These are phyloP conservation scores for Amblyjoppa proteus DNA, from an alignment of 2,888 invertebrate genomes.

Conservation along the genomic window DNA sequence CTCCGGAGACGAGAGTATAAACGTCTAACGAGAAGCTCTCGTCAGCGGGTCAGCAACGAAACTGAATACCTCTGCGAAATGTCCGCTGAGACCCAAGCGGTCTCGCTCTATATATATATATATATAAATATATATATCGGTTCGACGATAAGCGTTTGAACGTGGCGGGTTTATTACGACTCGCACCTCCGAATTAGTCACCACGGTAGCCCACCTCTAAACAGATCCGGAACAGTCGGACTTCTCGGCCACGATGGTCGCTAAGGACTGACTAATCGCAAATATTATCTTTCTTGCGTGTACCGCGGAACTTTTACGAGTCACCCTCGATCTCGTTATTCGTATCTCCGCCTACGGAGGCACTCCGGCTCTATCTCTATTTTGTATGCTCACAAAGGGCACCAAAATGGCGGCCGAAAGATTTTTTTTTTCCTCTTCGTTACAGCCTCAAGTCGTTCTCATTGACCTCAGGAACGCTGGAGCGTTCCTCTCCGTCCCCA, in stretches of 20 bases:
- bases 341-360: background rate
- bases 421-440: conserved; percentile 11
- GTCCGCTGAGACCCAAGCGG: conserved; percentile 33
- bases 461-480: conserved; percentile 33
- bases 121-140: background rate
- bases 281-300: conserved; percentile 41
- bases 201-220: background rate
- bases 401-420: conserved; percentile 1
- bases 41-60: conserved; percentile 16
- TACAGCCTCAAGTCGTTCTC: conserved; percentile 35
- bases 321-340: conserved; percentile 2
- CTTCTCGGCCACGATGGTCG: conserved; percentile 1
- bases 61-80: conserved; percentile 34
- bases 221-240: background rate
- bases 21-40: conserved; percentile 12
- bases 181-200: conserved; percentile 49
- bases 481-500: conserved; percentile 30
- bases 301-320: background rate
- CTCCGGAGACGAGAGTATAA: background rate
- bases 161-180: conserved; percentile 18
- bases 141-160: conserved; percentile 29
- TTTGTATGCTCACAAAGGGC: background rate
- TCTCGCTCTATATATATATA: background rate
- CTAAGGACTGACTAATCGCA: conserved; percentile 44
- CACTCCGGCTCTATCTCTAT: background rate